Evolutionary conservation across 2,113 vertebrate genomes (phyloP), one percentile per base, ranked within the genome.

Genomic region (Rousettus leschenaultii): DNA sequence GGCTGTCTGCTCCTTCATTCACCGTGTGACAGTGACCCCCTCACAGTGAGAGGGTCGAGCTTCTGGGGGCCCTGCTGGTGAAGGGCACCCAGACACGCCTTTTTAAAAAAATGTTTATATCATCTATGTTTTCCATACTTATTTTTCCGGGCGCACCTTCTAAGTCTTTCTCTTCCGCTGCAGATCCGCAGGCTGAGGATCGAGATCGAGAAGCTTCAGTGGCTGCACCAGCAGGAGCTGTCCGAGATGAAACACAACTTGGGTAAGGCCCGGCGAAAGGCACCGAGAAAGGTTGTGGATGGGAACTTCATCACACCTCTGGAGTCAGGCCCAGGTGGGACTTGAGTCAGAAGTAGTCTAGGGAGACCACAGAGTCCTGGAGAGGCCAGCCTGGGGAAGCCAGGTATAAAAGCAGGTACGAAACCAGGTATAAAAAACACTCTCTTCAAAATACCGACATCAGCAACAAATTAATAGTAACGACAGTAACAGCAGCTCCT

Each of bases 211-310:
- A 99, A 99, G 55, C 99, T 99, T 28, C 99, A 99, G 88, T 99
- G 99, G 99, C 97, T 99, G 63, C 99, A 99, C 98, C 99, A 99
- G 89, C 99, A 99, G 91, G 99, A 99, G 84, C 98, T 99, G 45
- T 99, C 99, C 0, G 99, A 99, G 97, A 99, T 99, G 99, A 99
- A 99, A 94, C 99, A 99, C 97, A 99, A 99, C 92, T 96, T 99
- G 61, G 99, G 99, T 99, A 11, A 98, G 88, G 97, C 70, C 59
- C 0, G 6, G 9, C 1, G 1, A 3, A 0, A 0, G 0, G 48
- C 0, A 0, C 16, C 0, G 28, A 13, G 7, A 3, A 19, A 1
- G n/a, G 68, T 13, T 2, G 26, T 21, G 57, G n/a, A 2, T 4
- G 2, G 33, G 53, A 63, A 3, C 43, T 15, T 38, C n/a, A 16